Percentiles rank a stretch among this genome's conserved stretches.
These are phyloP conservation scores for Oreochromis spilurus DNA, from an alignment of 2,113 vertebrate genomes.

Conservation along the genomic window DNA sequence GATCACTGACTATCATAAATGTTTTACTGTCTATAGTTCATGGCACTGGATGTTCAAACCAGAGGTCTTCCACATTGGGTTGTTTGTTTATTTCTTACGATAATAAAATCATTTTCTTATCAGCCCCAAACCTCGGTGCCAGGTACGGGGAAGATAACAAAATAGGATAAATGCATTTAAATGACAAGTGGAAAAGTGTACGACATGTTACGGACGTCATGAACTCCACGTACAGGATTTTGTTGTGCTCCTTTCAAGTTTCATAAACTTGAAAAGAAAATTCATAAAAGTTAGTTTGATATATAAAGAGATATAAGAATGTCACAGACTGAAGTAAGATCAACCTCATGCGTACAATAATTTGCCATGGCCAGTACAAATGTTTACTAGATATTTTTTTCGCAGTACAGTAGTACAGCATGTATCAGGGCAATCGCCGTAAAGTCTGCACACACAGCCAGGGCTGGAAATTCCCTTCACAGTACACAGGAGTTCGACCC, in stretches of 20 bases:
- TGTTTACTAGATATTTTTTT: neutral
- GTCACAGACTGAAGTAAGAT: neutral
- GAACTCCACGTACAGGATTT: neutral
- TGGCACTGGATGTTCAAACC: neutral
- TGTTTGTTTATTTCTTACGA: slow-evolving; percentile 43
- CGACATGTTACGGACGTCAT: neutral
- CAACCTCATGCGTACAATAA: neutral
- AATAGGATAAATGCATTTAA: neutral
- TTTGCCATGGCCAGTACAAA: neutral
- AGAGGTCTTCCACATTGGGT: neutral
- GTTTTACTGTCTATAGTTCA: neutral
- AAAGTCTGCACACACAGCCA: neutral
- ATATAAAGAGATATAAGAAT: neutral
- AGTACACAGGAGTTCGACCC: neutral
- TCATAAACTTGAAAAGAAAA: neutral
- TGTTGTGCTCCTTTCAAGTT: neutral
- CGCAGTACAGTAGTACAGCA: accelerated
- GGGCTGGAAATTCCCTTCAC: neutral
- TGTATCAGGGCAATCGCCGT: neutral
- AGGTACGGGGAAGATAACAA: slow-evolving; percentile 61
- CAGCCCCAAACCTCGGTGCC: slow-evolving; percentile 54
- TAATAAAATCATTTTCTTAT: slow-evolving; percentile 66
- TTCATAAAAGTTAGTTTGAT: neutral
- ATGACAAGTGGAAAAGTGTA: neutral
- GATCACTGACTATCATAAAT: neutral